Evolutionary conservation across 2,113 vertebrate genomes (phyloP).

Genomic region (Odontesthes bonariensis): DNA sequence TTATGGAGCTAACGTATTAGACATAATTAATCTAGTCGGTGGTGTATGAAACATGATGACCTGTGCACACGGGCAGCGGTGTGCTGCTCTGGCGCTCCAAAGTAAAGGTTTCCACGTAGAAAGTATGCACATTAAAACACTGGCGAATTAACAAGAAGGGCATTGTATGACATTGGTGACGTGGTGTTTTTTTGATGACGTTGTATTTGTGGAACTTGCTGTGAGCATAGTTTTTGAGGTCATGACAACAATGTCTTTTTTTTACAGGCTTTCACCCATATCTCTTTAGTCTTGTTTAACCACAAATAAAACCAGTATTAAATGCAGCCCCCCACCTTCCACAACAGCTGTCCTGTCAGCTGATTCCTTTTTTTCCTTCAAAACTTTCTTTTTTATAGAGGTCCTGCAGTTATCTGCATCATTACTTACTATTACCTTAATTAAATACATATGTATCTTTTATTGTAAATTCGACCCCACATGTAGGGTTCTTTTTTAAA

Average conservation of each 20-base stretch:
- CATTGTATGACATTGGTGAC: constrained; percentile 75
- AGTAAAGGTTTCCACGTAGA: constrained; percentile 51
- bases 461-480: constrained; percentile 30
- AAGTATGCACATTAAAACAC: constrained; percentile 47
- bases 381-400: constrained; percentile 16
- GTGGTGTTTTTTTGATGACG: constrained; percentile 49
- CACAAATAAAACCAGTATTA: constrained; percentile 65
- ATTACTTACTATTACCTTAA: background rate
- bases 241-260: constrained; percentile 71
- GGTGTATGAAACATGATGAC: constrained; percentile 10
- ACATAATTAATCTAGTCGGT: constrained; percentile 1
- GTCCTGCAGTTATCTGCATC: constrained; percentile 24
- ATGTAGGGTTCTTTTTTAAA: constrained; percentile 7
- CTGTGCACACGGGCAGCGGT: constrained; percentile 25
- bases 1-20: background rate
- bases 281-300: constrained; percentile 72
- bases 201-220: constrained; percentile 70
- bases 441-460: background rate
- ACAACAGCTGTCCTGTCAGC: constrained; percentile 46
- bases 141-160: constrained; percentile 61
- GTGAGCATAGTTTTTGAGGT: constrained; percentile 54
- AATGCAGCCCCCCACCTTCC: background rate
- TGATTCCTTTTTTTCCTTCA: constrained; percentile 23
- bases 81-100: constrained; percentile 16
- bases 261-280: constrained; percentile 66